Base-by-base conservation (phyloP, 2,113 vertebrate species). In the Scatophagus argus region DNA sequence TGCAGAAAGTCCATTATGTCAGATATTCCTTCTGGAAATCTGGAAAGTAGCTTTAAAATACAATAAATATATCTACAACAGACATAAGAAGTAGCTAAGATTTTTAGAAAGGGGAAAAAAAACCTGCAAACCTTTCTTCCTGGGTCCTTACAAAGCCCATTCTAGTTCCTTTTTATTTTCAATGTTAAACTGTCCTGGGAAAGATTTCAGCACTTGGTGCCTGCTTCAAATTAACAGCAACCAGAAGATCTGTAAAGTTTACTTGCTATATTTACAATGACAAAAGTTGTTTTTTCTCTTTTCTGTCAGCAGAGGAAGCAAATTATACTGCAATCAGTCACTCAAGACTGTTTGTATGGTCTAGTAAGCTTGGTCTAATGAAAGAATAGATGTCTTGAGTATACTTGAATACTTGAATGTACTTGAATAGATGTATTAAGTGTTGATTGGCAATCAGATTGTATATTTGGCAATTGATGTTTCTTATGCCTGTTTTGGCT, bases 261-360 rank as follows among this genome's bases (percentile, higher is more conserved):
- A 59, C 47, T 23, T 11, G 34, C 27, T 21, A 12, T 54, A 32
- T 63, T 66, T 41, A 55, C 23, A 73, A 49, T 38, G 16, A 7
- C 47, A 36, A 51, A 13, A 39, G 34, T 43, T 47, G 31, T 70
- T 59, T 58, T 66, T 8, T 36, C 21, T 27, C 19, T 19, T 19
- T 25, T 76, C 19, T n/a, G n/a, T 34, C 11, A 27, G 2, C 3
- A 5, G 23, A 11, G n/a, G 16, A 63, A 58, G 55, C 8, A 79
- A 81, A 88, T 77, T 62, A 64, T 7, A 59, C 23, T 8, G 67
- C 60, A 64, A 74, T 87, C 79, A 77, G 69, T 83, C 71, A 71
- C 61, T 63, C 21, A 6, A 44, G 19, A 56, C 61, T 32, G 82
- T 67, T 31, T 56, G 55, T 12, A 23, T 19, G 19, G 31, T 49